Conservation (phyloP, 2,113 vertebrate species). For the Gasterosteus aculeatus region DNA sequence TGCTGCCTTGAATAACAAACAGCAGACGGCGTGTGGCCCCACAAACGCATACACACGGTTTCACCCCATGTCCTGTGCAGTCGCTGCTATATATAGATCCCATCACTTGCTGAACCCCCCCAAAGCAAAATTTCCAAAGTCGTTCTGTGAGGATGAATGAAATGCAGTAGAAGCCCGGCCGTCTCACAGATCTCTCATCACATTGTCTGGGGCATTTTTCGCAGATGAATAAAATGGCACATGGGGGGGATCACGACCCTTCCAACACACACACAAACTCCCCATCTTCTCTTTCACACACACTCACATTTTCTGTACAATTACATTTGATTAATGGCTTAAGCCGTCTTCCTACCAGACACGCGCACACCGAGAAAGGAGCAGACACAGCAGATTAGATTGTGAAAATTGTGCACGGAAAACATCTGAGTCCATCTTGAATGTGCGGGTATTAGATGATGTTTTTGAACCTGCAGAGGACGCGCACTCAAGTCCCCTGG, state of each 20-base stretch:
- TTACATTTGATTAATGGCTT: slow-evolving; percentile 70
- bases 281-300: background rate
- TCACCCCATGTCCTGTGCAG: slow-evolving; percentile 40
- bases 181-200: slow-evolving; percentile 67
- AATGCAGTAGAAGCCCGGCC: slow-evolving; percentile 41
- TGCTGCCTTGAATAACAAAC: slow-evolving; percentile 55
- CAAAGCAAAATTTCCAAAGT: slow-evolving; percentile 23
- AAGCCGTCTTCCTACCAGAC: slow-evolving; percentile 41
- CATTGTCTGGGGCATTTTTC: too few relatives aligned
- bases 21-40: slow-evolving; percentile 42
- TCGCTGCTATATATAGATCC: slow-evolving; percentile 55
- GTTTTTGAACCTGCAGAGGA: slow-evolving; percentile 76
- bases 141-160: slow-evolving; percentile 21
- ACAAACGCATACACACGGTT: slow-evolving; percentile 28
- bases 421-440: slow-evolving; percentile 33
- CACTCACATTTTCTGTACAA: slow-evolving; percentile 56
- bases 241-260: slow-evolving; percentile 55
- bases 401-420: slow-evolving; percentile 17
- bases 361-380: background rate
- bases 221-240: slow-evolving; percentile 65
- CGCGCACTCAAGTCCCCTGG: slow-evolving; percentile 49
- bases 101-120: slow-evolving; percentile 18
- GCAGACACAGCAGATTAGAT: slow-evolving; percentile 18
- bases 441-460: slow-evolving; percentile 8
- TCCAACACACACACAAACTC: slow-evolving; percentile 17